Conservation (phyloP, 2,888 invertebrate genomes). For the Ochropleura leucogaster region DNA sequence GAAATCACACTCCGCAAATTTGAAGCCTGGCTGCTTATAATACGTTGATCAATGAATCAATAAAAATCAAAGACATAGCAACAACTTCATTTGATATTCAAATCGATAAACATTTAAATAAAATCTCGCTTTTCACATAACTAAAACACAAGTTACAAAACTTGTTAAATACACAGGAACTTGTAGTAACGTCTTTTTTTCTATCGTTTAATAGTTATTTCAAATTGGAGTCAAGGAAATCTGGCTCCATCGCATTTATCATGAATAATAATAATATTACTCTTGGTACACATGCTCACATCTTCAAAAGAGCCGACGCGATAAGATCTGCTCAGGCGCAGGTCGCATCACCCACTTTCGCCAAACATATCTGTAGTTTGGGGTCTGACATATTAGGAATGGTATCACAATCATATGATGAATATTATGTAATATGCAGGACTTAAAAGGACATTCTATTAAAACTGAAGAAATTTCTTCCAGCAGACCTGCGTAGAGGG, state of each 20-base stretch:
- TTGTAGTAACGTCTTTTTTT: slow-evolving; percentile 24
- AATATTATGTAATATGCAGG: background rate
- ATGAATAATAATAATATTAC: slow-evolving; percentile 46
- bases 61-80: slow-evolving; percentile 12
- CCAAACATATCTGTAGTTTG: slow-evolving; percentile 29
- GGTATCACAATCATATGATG: background rate
- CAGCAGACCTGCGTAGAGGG: too few species aligned
- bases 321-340: slow-evolving; percentile 63
- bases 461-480: too few species aligned
- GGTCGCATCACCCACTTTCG: slow-evolving; percentile 42
- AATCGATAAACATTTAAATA: slow-evolving; percentile 28
- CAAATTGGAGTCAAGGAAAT: slow-evolving; percentile 57
- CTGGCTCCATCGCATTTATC: slow-evolving; percentile 53
- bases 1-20: background rate
- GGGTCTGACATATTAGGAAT: slow-evolving; percentile 4
- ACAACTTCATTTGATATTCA: slow-evolving; percentile 40
- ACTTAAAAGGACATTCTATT: too few species aligned
- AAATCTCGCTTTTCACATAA: slow-evolving; percentile 14
- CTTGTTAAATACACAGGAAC: slow-evolving; percentile 30
- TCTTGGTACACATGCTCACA: slow-evolving; percentile 43
- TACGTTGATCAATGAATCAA: slow-evolving; percentile 6
- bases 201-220: slow-evolving; percentile 29
- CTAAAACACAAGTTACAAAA: slow-evolving; percentile 39
- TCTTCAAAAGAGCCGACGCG: slow-evolving; percentile 64
- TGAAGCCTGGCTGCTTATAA: background rate